Percentiles rank a stretch among this genome's conserved stretches.
Evolutionary conservation across 1,140 invertebrate species (phyloP).

Genomic region (Brachionus rubens): DNA sequence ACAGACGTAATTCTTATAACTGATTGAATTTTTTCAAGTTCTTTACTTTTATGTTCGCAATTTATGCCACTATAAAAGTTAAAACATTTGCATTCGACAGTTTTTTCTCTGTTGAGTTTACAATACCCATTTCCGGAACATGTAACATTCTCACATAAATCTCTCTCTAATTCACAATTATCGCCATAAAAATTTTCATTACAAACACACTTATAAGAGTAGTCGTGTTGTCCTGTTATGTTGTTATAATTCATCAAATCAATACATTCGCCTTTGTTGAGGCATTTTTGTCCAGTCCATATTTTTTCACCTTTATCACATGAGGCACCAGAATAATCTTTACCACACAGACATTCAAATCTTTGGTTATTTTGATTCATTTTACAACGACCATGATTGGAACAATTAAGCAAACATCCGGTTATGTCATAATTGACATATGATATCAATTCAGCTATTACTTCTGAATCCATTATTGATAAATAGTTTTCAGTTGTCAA

Average conservation of each 20-base stretch:
- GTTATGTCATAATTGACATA: constrained; percentile 30
- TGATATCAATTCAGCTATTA: too few species aligned
- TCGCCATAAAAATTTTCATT: not conserved
- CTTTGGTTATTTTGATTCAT: not conserved
- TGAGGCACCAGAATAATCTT: not conserved
- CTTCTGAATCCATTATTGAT: too few species aligned
- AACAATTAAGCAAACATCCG: constrained; percentile 9
- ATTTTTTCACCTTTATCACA: not conserved
- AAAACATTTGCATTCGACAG: constrained; percentile 15
- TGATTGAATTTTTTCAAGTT: not conserved
- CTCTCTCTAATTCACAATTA: not conserved
- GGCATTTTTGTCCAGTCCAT: not conserved
- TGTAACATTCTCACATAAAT: not conserved
- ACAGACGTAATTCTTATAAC: constrained; percentile 8
- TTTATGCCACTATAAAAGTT: not conserved
- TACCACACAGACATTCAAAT: not conserved
- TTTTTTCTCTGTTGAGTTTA: not conserved
- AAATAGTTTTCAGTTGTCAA: too few species aligned
- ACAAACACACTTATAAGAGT: constrained; percentile 5
- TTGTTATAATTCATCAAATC: not conserved
- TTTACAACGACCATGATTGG: not conserved
- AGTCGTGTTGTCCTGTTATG: too few species aligned
- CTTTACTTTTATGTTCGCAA: not conserved
- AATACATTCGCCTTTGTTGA: constrained; percentile 8
- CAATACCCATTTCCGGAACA: constrained; percentile 23